These are phyloP conservation scores for Trochalopteron elliotii DNA, from an alignment of 2,113 vertebrate species.

Conservation along the genomic window DNA sequence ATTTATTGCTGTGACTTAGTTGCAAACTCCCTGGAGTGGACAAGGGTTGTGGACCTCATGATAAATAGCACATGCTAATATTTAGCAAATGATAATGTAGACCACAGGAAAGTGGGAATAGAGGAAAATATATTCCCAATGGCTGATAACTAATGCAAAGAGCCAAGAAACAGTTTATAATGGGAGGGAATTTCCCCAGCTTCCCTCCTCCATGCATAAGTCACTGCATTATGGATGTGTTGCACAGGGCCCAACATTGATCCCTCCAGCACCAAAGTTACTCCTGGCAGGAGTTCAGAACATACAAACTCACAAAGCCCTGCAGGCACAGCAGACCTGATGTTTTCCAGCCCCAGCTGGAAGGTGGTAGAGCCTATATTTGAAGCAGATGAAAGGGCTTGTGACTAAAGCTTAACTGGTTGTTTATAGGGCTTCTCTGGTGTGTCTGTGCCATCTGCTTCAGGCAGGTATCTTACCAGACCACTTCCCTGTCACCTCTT, in stretches of 20 bases:
- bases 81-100: conserved; percentile 49
- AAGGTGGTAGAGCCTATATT: conserved; percentile 8
- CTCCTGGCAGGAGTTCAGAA: conserved; percentile 36
- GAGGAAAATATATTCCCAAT: conserved; percentile 34
- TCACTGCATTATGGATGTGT: neutral
- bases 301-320: neutral
- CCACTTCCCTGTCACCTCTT: neutral
- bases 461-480: neutral
- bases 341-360: conserved; percentile 25
- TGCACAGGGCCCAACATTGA: neutral
- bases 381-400: neutral
- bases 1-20: conserved; percentile 36
- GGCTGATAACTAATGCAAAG: conserved; percentile 11
- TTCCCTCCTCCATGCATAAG: neutral
- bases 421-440: neutral
- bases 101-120: neutral
- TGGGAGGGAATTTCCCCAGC: neutral
- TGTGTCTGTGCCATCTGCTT: neutral
- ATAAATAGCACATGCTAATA: conserved; percentile 42
- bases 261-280: conserved; percentile 3
- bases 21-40: conserved; percentile 1
- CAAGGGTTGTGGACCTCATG: neutral
- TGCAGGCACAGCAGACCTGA: neutral
- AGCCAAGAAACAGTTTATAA: conserved; percentile 19
- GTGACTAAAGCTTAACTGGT: neutral